phyloP scores from a whole-genome alignment of 1,140 invertebrate species.

The Trichogramma pretiosum region DNA sequence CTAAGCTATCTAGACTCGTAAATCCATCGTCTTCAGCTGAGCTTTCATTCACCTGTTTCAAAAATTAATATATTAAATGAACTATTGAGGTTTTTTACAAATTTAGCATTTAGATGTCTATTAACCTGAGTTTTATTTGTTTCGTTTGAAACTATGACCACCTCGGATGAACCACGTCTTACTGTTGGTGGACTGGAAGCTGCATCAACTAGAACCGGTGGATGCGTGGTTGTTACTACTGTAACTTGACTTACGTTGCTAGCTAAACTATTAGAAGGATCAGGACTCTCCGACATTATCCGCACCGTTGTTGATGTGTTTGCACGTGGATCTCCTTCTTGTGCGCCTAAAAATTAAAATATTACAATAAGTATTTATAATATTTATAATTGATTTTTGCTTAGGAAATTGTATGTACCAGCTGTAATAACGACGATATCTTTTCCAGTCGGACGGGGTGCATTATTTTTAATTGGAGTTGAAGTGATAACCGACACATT shows the following conservation, averaged over 20 bases:
- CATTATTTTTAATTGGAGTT: constrained; percentile 36
- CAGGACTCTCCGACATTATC: constrained; percentile 48
- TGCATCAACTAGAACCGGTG: constrained; percentile 55
- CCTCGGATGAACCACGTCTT: constrained; percentile 49
- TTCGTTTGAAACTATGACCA: constrained; percentile 69
- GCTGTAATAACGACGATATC: constrained; percentile 42
- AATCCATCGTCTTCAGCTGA: constrained; percentile 64
- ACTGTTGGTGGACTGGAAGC: constrained; percentile 35
- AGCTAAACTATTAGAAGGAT: constrained; percentile 59
- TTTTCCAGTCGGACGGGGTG: constrained; percentile 29
- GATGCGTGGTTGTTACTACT: constrained; percentile 71
- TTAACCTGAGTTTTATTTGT: constrained; percentile 55
- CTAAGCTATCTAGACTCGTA: constrained; percentile 63
- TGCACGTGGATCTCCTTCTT: constrained; percentile 34
- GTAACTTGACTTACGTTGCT: constrained; percentile 66
- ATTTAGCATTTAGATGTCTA: background rate
- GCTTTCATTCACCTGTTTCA: constrained; percentile 50
- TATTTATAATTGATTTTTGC: constrained; percentile 4
- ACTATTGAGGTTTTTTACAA: background rate
- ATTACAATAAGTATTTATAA: constrained; percentile 1
- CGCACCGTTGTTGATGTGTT: constrained; percentile 54
- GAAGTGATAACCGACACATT: constrained; percentile 43
- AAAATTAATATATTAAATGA: too few species aligned
- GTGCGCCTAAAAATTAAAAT: background rate
- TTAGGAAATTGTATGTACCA: constrained; percentile 18